A percentile compares a stretch with the other conserved stretches of the same genome.
Conservation (phyloP, 2,113 vertebrate species). For the Morone saxatilis region DNA sequence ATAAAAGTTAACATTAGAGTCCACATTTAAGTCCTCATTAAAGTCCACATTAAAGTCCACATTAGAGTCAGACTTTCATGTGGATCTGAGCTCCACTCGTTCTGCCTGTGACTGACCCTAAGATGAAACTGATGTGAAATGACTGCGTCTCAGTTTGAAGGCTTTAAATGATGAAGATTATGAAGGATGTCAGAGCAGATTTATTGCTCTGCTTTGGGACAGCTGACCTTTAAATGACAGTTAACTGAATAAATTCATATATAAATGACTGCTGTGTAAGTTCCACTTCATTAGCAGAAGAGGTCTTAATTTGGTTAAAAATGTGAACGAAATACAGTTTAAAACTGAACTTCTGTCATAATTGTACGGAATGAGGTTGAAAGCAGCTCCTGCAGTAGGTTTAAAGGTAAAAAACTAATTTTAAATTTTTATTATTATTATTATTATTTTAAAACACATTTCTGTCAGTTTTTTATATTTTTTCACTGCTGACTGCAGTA, state of each 20-base stretch:
- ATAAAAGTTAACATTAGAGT: too few species aligned
- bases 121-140: neutral
- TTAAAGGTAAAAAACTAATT: neutral
- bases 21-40: too few species aligned
- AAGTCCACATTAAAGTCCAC: neutral
- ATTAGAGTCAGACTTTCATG: neutral
- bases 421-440: too few species aligned
- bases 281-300: neutral
- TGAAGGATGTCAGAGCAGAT: slow-evolving; percentile 1
- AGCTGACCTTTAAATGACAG: neutral
- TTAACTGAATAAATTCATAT: neutral
- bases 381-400: slow-evolving; percentile 3
- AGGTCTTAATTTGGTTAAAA: neutral
- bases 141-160: neutral
- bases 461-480: too few species aligned
- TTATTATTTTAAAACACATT: too few species aligned
- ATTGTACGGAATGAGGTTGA: neutral
- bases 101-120: neutral
- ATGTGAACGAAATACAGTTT: too few species aligned
- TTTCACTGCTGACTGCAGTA: neutral
- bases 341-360: neutral
- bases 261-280: too few species aligned
- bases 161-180: neutral
- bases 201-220: neutral
- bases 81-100: neutral